Percentiles rank a stretch among this genome's conserved stretches.
These are phyloP conservation scores for Schizotus pectinicornis DNA, from an alignment of 2,888 invertebrate genomes.

Conservation along the genomic window DNA sequence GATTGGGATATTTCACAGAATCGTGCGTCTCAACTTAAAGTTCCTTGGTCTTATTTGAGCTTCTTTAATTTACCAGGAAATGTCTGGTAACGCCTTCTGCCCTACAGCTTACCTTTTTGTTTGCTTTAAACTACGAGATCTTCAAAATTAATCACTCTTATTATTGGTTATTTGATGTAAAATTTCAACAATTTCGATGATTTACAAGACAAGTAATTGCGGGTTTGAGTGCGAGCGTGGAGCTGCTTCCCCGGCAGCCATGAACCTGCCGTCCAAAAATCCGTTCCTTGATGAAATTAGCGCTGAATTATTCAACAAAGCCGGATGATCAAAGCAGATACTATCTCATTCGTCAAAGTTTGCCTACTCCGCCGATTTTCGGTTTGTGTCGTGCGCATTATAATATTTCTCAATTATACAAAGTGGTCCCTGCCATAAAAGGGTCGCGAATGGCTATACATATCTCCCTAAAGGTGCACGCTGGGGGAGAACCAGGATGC, in stretches of 20 bases:
- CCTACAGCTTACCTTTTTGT: too few relatives aligned
- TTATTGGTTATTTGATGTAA: too few relatives aligned
- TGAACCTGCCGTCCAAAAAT: constrained; percentile 6
- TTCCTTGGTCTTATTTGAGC: too few relatives aligned
- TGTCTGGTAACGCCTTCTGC: too few relatives aligned
- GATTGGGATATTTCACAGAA: too few relatives aligned
- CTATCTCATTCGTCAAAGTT: constrained; percentile 14
- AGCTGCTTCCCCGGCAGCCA: neutral
- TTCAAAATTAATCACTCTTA: too few relatives aligned
- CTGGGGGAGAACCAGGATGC: constrained; percentile 9
- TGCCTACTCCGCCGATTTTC: neutral
- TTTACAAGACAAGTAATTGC: too few relatives aligned
- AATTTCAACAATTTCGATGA: too few relatives aligned
- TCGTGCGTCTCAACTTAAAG: too few relatives aligned
- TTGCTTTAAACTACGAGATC: too few relatives aligned
- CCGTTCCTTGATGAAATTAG: constrained; percentile 5
- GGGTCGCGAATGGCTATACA: constrained; percentile 11
- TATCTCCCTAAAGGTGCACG: constrained; percentile 12
- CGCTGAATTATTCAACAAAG: constrained; percentile 22
- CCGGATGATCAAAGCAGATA: constrained; percentile 18
- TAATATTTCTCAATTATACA: constrained; percentile 24
- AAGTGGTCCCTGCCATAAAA: constrained; percentile 18
- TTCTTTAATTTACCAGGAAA: too few relatives aligned
- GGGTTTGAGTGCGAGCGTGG: too few relatives aligned
- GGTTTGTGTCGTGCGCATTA: constrained; percentile 12